Evolutionary conservation across 2,797 vertebrate species (phyloP).

Genomic region (Artibeus lituratus): DNA sequence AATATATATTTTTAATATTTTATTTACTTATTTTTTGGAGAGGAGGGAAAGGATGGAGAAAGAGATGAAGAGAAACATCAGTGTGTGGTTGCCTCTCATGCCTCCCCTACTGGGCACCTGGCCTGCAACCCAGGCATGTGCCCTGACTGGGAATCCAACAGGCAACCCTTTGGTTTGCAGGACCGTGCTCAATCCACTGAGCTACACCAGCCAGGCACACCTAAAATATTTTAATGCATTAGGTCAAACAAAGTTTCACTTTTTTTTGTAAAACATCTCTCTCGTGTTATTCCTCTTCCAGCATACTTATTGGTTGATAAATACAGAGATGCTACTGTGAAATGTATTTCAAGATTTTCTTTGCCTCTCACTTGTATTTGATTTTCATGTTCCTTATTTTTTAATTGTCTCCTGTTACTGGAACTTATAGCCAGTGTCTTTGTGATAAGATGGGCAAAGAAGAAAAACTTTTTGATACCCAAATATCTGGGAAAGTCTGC

Average conservation of each 20-base stretch:
- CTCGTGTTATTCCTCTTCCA: background rate
- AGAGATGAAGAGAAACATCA: no score
- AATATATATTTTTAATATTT: background rate
- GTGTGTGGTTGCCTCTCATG: no score
- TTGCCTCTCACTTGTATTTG: background rate
- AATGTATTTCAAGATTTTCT: background rate
- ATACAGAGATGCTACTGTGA: background rate
- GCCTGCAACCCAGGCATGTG: no score
- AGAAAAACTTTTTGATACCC: background rate
- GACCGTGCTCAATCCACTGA: no score
- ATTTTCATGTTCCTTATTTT: background rate
- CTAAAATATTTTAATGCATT: background rate
- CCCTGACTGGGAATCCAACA: no score
- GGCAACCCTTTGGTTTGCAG: no score
- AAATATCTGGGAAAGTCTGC: background rate
- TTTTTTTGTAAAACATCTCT: background rate
- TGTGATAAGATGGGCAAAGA: background rate
- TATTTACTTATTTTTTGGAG: no score
- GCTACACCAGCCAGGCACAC: no score
- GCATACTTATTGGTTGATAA: background rate
- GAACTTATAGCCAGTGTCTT: background rate
- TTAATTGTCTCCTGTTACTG: background rate
- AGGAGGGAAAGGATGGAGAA: no score
- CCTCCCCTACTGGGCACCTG: no score
- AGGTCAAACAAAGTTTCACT: background rate